Evolutionary conservation across 2,113 vertebrate species (phyloP).

Genomic region (Alosa alosa): DNA sequence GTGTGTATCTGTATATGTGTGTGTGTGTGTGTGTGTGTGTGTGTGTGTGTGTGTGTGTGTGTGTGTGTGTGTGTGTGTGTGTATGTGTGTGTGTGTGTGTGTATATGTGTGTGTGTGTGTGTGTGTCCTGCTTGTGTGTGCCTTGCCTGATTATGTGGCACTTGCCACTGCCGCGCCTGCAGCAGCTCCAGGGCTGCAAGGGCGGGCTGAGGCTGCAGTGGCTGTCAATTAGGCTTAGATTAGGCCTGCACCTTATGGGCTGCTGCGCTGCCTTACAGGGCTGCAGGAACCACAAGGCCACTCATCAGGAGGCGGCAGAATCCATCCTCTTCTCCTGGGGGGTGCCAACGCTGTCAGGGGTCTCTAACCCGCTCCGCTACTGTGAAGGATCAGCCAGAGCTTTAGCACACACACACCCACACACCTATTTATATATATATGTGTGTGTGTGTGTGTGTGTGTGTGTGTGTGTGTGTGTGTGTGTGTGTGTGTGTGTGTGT

Average conservation of each 20-base stretch:
- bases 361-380: neutral
- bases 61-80: neutral
- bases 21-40: too few relatives aligned
- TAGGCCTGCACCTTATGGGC: neutral
- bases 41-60: neutral
- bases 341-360: neutral
- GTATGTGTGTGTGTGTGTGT: neutral
- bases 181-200: neutral
- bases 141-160: neutral
- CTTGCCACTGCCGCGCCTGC: neutral
- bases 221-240: constrained; percentile 2
- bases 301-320: neutral
- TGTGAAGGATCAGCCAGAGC: neutral
- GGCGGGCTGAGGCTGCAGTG: neutral
- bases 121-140: neutral
- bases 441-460: too few relatives aligned
- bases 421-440: neutral
- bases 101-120: neutral
- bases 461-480: too few relatives aligned
- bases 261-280: neutral
- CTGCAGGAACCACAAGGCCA: neutral
- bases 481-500: too few relatives aligned
- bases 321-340: neutral
- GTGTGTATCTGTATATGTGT: too few relatives aligned
- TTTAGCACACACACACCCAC: neutral